Evolutionary conservation across 2,888 invertebrate species (phyloP).

Genomic region (Chelonus formosanus): DNA sequence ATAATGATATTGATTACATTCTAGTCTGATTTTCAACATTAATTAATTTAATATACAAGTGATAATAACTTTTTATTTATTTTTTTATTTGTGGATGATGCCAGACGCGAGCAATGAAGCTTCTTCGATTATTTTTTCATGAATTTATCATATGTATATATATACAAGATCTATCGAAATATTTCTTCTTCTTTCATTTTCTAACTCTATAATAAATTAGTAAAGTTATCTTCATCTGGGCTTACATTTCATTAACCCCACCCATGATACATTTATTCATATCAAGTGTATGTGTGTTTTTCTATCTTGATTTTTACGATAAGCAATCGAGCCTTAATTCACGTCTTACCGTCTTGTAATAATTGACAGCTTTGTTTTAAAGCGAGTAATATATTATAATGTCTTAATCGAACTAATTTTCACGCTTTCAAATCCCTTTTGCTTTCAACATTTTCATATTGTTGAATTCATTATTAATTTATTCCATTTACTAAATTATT

Average conservation of each 20-base stretch:
- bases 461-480: neutral
- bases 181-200: too few relatives aligned
- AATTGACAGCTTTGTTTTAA: constrained; percentile 56
- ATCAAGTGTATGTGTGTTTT: too few relatives aligned
- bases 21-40: neutral
- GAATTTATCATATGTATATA: neutral
- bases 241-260: too few relatives aligned
- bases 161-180: neutral
- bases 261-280: too few relatives aligned
- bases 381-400: constrained; percentile 19
- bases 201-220: too few relatives aligned
- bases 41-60: constrained; percentile 7
- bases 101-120: constrained; percentile 7
- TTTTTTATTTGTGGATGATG: constrained; percentile 4
- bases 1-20: neutral
- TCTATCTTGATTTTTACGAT: too few relatives aligned
- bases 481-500: neutral
- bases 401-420: too few relatives aligned
- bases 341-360: constrained; percentile 45
- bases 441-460: neutral
- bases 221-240: too few relatives aligned
- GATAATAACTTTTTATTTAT: constrained; percentile 1
- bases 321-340: too few relatives aligned
- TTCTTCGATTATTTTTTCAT: constrained; percentile 8
- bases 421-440: too few relatives aligned